Base-by-base conservation (phyloP, 2,113 vertebrate genomes). In the Oncorhynchus masou region DNA sequence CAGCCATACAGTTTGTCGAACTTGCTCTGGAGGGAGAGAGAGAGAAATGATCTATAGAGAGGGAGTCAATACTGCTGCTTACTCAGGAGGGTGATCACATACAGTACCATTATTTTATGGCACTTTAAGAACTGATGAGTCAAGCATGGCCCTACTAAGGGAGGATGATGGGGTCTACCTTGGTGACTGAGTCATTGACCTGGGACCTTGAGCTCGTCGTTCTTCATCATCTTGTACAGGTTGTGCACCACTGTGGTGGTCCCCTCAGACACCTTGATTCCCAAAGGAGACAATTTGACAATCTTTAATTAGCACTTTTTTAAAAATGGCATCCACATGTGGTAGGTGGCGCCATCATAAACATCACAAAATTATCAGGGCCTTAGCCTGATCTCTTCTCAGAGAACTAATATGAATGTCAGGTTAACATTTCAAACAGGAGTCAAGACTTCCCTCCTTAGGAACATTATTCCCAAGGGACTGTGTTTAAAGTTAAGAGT, bases 1-100 rank as follows among this genome's bases (percentile, higher is more conserved):
- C 98, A 99, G 77, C 98, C 98, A 71, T 99, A 99, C 51, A 99
- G 93, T 93, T 99, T 99, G 88, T 99, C 98, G 66, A 99, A 99
- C 83, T 99, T 99, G 82, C 98, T 99, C 97, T 99, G 80, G 8
- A 16, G 25, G n/a, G 54, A 11, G 2, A 60, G 15, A 8, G 62
- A 13, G 19, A 27, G 51, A 62, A n/a, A 71, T 29, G 0, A 20
- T 34, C 19, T 5, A 25, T 8, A 74, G 57, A 59, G 39, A 45
- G 39, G 54, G 71, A 64, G 60, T 22, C 29, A 45, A 34, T 39
- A 54, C 16, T 0, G 19, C 5, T 45, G 9, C 39, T 39, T 34
- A 24, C 59, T 11, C 7, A 22, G n/a, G 59, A 62, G 59, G 59
- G 59, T n/a, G 59, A 20, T 45, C 9, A 45, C 39, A 2, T 45